Base-by-base conservation (phyloP, 2,113 vertebrate genomes). In the Hassar affinis region DNA sequence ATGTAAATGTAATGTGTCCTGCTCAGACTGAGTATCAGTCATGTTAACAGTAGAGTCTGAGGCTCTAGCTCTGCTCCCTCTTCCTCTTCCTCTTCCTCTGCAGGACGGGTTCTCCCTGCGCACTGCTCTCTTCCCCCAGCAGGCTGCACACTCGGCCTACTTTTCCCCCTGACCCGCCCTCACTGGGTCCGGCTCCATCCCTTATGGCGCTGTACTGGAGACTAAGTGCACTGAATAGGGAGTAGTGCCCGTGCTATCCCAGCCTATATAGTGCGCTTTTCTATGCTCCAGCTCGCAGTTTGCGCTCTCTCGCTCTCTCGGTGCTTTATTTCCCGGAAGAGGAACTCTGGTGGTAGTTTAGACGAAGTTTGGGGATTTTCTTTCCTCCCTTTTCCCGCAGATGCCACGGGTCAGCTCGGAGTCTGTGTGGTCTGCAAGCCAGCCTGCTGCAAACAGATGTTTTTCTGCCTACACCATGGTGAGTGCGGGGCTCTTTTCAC, bases 341-440 rank as follows among this genome's bases (percentile, higher is more conserved):
- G 90, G 90, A 91, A 91, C 76, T 84, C 74, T 88, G 85, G 35
- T 22, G 77, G 62, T 35, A 83, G 85, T 86, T 87, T 85, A 80
- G 62, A 35, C n/a, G 30, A 80, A 75, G 56, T 74, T 75, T 82
- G 74, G 86, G 83, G 57, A 81, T 25, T 49, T 79, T 77, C n/a
- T 77, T 25, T 25, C 15, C 15, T 0, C 2, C 14, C 10, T 69
- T 27, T 74, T 74, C 14, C 7, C 9, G 64, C 80, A 25, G 62
- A 38, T 54, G 42, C 62, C 49, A 38, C 79, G 61, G 62, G 38
- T 10, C 15, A 42, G 49, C 64, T 80, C 8, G 57, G 79, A 69
- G 45, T 20, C 27, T n/a, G 4, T 35, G 12, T 4, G 42, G 22
- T 33, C 42, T 64, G 18, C 6, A 4, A 33, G 2, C 38, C 38